Evolutionary conservation across 2,797 vertebrate species (phyloP), one percentile per base, ranked within the genome.

Genomic region (Gambelia wislizenii): DNA sequence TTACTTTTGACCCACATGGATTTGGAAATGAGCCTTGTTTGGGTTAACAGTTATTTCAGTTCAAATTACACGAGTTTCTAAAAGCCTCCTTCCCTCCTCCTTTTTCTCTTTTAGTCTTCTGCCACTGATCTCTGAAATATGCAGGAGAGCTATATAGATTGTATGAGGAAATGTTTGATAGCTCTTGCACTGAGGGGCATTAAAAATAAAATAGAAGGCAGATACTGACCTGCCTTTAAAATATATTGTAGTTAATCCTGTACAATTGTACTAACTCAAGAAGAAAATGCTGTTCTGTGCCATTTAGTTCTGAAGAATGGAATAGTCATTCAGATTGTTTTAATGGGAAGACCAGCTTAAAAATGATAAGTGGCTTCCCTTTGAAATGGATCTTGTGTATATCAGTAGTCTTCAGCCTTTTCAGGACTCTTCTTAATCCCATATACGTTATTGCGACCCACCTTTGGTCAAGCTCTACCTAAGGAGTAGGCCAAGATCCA

Each of bases 11-110:
- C 89, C 93, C 47, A 54, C 0, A 5, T 90, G 54, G 90, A 79
- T 93, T 93, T 93, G 94, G 92, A 91, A 92, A 92, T 2, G 6
- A 93, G 87, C 85, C 92, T n/a, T 96, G 91, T 95, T 94, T 96
- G 92, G 93, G 75, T 93, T 91, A 94, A 90, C 90, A 91, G 0
- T 93, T 94, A 86, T 54, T 95, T 85, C 89, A 92, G 78, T 91
- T 92, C 4, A 54, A 86, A 33, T 93, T 92, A 84, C 0, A 3
- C 84, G 0, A 0, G 25, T 39, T 80, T 88, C 72, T 14, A 82
- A 91, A 87, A 85, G 80, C 75, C 82, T 78, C 30, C 52, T 69
- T 85, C 47, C 30, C 4, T 54, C 14, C 14, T n/a, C 20, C 13
- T 36, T n/a, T 69, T 75, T 12, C n/a, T 44, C 56, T 83, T 85